Conservation (phyloP, 2,797 vertebrate species). For the Atherinosoma microstoma region DNA sequence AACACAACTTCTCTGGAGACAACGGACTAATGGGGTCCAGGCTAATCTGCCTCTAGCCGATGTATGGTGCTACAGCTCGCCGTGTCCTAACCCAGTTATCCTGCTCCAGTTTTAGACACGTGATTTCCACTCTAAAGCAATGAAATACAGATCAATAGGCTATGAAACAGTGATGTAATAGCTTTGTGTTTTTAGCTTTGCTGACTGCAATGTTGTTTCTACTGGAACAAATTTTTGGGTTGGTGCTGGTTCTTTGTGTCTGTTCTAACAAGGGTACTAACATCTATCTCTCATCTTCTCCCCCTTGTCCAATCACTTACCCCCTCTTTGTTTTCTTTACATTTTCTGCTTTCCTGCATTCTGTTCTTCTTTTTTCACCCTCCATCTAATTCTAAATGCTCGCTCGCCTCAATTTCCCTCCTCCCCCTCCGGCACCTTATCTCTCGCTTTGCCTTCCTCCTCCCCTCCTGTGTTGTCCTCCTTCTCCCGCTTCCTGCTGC, state of each 20-base stretch:
- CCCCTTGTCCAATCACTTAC: constrained; percentile 41
- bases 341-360: constrained; percentile 15
- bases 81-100: constrained; percentile 60
- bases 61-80: constrained; percentile 37
- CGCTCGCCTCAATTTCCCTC: constrained; percentile 4
- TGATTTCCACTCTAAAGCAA: constrained; percentile 46
- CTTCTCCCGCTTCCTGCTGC: constrained; percentile 8
- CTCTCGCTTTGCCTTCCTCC: constrained; percentile 12
- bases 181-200: constrained; percentile 39
- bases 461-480: constrained; percentile 3
- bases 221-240: constrained; percentile 16
- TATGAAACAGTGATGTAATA: constrained; percentile 40
- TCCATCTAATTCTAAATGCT: constrained; percentile 16
- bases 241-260: constrained; percentile 42
- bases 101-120: constrained; percentile 46
- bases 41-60: constrained; percentile 46
- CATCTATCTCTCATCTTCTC: constrained; percentile 48
- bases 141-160: constrained; percentile 53
- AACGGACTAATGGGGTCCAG: constrained; percentile 31
- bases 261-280: constrained; percentile 71
- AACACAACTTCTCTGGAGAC: constrained; percentile 22
- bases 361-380: not conserved
- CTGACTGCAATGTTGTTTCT: constrained; percentile 35
- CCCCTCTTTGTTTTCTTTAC: constrained; percentile 29
- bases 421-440: constrained; percentile 17